Base-by-base conservation (phyloP, 2,888 invertebrate genomes). In the Amphipyra tragopoginis region DNA sequence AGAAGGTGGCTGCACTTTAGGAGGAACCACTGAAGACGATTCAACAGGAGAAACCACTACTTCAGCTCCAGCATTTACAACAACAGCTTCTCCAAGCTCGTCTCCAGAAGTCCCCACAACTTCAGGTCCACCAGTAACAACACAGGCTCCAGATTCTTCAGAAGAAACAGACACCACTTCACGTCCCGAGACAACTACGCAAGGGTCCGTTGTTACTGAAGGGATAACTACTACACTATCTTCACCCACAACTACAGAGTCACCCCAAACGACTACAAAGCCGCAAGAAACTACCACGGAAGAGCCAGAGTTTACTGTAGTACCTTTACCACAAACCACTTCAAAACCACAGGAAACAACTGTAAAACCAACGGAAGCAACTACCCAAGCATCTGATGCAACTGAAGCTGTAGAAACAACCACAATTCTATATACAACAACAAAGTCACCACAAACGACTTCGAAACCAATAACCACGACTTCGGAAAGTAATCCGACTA, bases 301-400 rank as follows among this genome's bases (percentile, higher is more conserved):
- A 14, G 9, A 1, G 4, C 9, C 14, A 42, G 40, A 40, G 7
- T n/a, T 40, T 2, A 40, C 40, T 13, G 39, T 4, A 39, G 13
- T 42, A 15, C 15, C 42, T 43, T 15, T 43, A 43, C 43, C 40
- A 7, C 40, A 43, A 9, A 43, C 43, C 4, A 26, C 44, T 44
- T 1, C 44, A 11, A n/a, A 26, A n/a, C 26, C 44, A 26, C 6
- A 26, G 11, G 44, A 44, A 26, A 44, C 26, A n/a, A 26, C 44
- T 26, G 5, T 2, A 26, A 0, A 4, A 15, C 11, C 21, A 21
- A 3, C 21, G 26, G 44, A 26, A 44, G n/a, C n/a, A 5, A n/a
- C 26, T 26, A 44, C 44, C 2, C 44, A 21, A 44, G 44, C 26
- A 26, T 42, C 42, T 9, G 15, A 42, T 13, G 21, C 6, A 7